These are phyloP conservation scores for Drosophila sechellia DNA, from an alignment of 1,140 invertebrate species.

Conservation along the genomic window DNA sequence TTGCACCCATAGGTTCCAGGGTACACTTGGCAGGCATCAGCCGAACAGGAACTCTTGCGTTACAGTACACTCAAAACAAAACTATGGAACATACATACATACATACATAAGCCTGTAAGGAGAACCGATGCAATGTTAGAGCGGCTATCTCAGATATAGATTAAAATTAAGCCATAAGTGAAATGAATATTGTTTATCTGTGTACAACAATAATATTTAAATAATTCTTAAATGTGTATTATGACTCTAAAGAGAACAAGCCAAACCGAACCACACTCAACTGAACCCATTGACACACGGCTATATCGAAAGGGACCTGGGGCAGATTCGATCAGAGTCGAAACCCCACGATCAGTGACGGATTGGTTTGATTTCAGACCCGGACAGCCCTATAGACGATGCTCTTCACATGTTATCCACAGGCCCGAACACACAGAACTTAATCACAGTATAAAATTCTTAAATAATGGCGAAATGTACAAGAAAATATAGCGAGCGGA, in stretches of 20 bases:
- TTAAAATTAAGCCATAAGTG: conserved; percentile 54
- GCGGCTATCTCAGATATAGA: conserved; percentile 43
- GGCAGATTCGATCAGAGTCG: background rate
- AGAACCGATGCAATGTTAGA: conserved; percentile 25
- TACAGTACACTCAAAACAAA: conserved; percentile 23
- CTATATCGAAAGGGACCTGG: conserved; percentile 7
- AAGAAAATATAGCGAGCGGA: conserved; percentile 35
- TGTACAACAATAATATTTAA: conserved; percentile 80
- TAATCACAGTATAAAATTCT: conserved; percentile 47
- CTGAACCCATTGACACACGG: conserved; percentile 26
- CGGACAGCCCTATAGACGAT: conserved; percentile 20
- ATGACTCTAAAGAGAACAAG: conserved; percentile 54
- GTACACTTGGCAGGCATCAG: conserved; percentile 31
- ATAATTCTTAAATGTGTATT: conserved; percentile 80
- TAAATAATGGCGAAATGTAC: conserved; percentile 62
- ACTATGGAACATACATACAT: conserved; percentile 4
- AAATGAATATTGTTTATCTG: conserved; percentile 79
- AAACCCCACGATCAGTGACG: background rate
- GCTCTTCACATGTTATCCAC: conserved; percentile 28
- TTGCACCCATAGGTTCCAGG: conserved; percentile 20
- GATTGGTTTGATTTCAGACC: conserved; percentile 12
- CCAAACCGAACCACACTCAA: conserved; percentile 26
- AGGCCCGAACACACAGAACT: conserved; percentile 35
- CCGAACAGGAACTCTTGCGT: conserved; percentile 59
- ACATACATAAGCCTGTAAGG: background rate